Base-by-base conservation (phyloP, 2,797 vertebrate species). In the Macroramphosus scolopax region DNA sequence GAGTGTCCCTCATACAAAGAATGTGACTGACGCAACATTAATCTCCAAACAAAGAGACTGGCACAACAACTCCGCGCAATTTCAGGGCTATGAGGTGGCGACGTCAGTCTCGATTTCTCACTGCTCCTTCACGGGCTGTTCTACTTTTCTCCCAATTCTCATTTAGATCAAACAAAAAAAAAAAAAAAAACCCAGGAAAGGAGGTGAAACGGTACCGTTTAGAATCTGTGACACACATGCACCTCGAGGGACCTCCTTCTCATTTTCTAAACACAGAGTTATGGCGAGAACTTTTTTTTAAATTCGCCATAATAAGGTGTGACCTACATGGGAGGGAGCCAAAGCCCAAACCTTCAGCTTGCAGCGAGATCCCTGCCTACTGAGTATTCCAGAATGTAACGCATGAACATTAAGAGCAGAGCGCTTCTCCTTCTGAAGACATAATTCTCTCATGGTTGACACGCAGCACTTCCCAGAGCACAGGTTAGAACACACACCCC, bases 21-120 rank as follows among this genome's bases (percentile, higher is more conserved):
- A 82, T 84, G 80, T 64, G 78, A 82, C 82, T 84, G 86, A 88
- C 77, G 82, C 78, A 86, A 84, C 79, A 82, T 81, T 85, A 84
- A 86, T 87, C 85, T 83, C 76, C 52, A 61, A 63, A 85, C 81
- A 87, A 83, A 79, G 80, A 67, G 52, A 61, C 71, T 79, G 82
- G 81, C 87, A 84, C 76, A 47, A 80, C 64, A 60, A 73, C 73
- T 56, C 68, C 33, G 45, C 64, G 44, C 74, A 68, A 80, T 87
- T 81, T 81, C 80, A 78, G 78, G 78, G 61, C 74, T 59, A 49
- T 42, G 78, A 78, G 80, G 83, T 85, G 82, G 83, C 78, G 62
- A 78, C 67, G 88, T 88, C 85, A 77, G 47, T 77, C 82, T 68
- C 15, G 5, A 88, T 88, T 89, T 87, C 80, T 75, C 85, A 84